A percentile compares a stretch with the other conserved stretches of the same genome.
Evolutionary conservation across 1,140 invertebrate species (phyloP).

Genomic region (Pissodes strobi): DNA sequence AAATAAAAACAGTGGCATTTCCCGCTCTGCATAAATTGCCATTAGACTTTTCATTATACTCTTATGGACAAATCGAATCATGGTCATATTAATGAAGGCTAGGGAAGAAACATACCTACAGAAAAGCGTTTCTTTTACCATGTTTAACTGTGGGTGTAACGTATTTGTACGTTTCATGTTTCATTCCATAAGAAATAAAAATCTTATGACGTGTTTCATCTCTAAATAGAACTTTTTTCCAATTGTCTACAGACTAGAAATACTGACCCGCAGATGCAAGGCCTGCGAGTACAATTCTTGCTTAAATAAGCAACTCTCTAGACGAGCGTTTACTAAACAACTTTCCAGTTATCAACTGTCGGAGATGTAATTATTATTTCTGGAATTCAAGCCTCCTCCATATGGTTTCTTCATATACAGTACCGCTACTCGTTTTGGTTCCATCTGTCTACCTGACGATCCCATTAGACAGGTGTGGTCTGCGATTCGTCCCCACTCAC

Average conservation of each 20-base stretch:
- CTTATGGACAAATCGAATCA: background rate
- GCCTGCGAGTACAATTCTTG: background rate
- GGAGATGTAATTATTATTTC: no score
- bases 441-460: no score
- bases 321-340: background rate
- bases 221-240: background rate
- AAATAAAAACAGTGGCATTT: constrained; percentile 3
- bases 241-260: background rate
- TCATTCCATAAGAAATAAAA: no score
- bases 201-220: background rate
- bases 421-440: no score
- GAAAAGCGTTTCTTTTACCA: background rate
- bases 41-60: no score
- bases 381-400: no score
- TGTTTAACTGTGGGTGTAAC: constrained; percentile 2
- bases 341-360: background rate
- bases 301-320: background rate
- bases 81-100: background rate
- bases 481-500: no score
- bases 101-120: background rate
- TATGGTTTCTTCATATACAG: no score
- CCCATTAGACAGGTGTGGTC: no score
- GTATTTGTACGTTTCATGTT: no score
- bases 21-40: background rate
- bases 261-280: background rate